Conservation (phyloP, 2,797 vertebrate genomes). For the Girardinus metallicus region DNA sequence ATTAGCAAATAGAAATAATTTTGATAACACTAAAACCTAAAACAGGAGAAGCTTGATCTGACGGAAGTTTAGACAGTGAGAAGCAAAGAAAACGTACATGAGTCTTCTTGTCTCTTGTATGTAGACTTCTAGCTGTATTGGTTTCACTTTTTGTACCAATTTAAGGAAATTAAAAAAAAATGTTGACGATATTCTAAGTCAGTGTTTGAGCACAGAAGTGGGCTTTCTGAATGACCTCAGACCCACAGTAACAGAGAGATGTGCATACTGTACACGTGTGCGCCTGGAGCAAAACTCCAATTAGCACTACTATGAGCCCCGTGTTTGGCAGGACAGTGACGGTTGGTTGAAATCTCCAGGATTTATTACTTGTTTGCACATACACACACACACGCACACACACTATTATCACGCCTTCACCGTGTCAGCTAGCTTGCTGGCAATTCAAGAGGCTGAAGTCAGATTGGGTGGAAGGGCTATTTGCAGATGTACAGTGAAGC, state of each 20-base stretch:
- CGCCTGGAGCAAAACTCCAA: slow-evolving; percentile 52
- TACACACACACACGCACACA: slow-evolving; percentile 9
- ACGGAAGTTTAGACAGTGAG: neutral
- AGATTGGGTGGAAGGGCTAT: slow-evolving; percentile 17
- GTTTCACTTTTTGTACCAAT: neutral
- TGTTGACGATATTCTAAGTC: neutral
- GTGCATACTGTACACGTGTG: slow-evolving; percentile 13
- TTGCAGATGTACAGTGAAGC: slow-evolving; percentile 21
- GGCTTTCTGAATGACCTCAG: slow-evolving; percentile 18
- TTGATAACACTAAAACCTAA: neutral
- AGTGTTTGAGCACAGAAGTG: neutral
- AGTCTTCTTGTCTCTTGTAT: neutral
- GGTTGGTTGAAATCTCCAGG: slow-evolving; percentile 37
- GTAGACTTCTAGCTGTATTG: neutral
- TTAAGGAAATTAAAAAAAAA: neutral
- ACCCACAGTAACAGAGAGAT: slow-evolving; percentile 12
- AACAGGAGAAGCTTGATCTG: neutral
- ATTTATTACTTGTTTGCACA: slow-evolving; percentile 33
- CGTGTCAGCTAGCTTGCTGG: slow-evolving; percentile 25
- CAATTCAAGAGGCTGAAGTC: slow-evolving; percentile 35
- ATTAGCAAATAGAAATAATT: neutral
- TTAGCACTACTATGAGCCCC: slow-evolving; percentile 41
- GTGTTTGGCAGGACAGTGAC: slow-evolving; percentile 46
- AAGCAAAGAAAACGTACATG: neutral
- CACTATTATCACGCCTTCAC: slow-evolving; percentile 21